Evolutionary conservation across 2,113 vertebrate species (phyloP), one percentile per base, ranked within the genome.

Genomic region (Ornithorhynchus anatinus): DNA sequence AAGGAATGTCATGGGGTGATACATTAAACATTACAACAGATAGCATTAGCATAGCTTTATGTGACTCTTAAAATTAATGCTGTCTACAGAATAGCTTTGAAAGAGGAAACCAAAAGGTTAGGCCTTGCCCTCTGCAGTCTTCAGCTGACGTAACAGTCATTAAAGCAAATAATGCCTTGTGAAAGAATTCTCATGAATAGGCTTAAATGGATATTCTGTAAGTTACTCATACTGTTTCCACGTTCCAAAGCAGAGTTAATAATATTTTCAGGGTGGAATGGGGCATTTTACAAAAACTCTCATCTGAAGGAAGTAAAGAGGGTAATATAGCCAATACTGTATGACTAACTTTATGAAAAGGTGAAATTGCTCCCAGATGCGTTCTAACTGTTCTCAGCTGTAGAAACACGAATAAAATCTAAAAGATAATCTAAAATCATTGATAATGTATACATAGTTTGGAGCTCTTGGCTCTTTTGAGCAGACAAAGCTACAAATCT

Each of bases 291-390:
- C 44, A 47, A 38, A 36, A 9, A 47, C 56, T 81, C 52, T 53
- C 61, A 45, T 75, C 42, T 32, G 57, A 67, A 75, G 42, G 33
- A 62, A 59, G 27, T 2, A 14, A 64, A 32, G 51, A 57, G 53
- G 14, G 40, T 22, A 65, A 58, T 48, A 45, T 32, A 60, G 56
- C 52, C 69, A 25, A 4, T 5, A 32, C 54, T 31, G 62, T 71
- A 56, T 31, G 65, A 62, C 68, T 2, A 27, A 72, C 65, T 50
- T 50, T 52, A 38, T 1, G 23, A 72, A 66, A 75, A 42, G 35
- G 22, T 35, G 15, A 72, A 83, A 81, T 60, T 22, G 39, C 52
- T 72, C 56, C 69, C 85, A 79, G 82, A 79, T 36, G 59, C 59
- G 59, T 14, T 57, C 59, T 72, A 69, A 87, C 61, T 14, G 29